Percentiles rank a stretch among this genome's conserved stretches.
Conservation (phyloP, 2,113 vertebrate genomes). For the Tetrao urogallus region DNA sequence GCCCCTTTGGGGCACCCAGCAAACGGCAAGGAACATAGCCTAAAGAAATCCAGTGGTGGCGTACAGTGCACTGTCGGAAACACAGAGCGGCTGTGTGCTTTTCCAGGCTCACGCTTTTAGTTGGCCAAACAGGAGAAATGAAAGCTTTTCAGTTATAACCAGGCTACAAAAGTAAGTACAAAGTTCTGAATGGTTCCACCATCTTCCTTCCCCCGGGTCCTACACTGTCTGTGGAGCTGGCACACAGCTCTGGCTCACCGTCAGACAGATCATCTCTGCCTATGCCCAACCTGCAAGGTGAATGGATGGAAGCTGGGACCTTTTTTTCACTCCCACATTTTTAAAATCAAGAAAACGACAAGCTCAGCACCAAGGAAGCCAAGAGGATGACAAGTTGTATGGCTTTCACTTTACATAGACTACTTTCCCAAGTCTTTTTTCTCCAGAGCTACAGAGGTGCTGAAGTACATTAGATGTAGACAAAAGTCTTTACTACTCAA, state of each 20-base stretch:
- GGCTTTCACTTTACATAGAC: not conserved
- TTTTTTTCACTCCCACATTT: slow-evolving; percentile 37
- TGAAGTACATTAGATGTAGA: not conserved
- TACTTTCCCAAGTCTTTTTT: not conserved
- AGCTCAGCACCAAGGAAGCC: slow-evolving; percentile 24
- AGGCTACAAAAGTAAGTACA: not conserved
- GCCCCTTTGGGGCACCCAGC: not conserved
- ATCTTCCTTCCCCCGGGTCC: slow-evolving; percentile 35
- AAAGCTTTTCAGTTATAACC: not conserved
- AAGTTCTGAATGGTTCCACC: not conserved
- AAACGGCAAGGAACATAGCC: not conserved
- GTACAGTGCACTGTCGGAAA: not conserved
- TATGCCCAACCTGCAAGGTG: slow-evolving; percentile 14
- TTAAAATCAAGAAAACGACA: slow-evolving; percentile 46
- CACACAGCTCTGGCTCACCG: slow-evolving; percentile 43
- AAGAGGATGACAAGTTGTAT: not conserved
- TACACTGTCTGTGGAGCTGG: slow-evolving; percentile 31
- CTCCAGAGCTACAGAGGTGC: not conserved
- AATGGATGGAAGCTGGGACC: slow-evolving; percentile 36
- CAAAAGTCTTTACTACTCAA: not conserved
- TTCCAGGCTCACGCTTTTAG: not conserved
- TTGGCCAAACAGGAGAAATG: not conserved
- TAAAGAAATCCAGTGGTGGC: not conserved
- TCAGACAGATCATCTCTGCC: slow-evolving; percentile 54
- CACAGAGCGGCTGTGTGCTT: rapidly evolving